Base-by-base conservation (phyloP, 1,140 invertebrate genomes). In the Habropoda laboriosa region DNA sequence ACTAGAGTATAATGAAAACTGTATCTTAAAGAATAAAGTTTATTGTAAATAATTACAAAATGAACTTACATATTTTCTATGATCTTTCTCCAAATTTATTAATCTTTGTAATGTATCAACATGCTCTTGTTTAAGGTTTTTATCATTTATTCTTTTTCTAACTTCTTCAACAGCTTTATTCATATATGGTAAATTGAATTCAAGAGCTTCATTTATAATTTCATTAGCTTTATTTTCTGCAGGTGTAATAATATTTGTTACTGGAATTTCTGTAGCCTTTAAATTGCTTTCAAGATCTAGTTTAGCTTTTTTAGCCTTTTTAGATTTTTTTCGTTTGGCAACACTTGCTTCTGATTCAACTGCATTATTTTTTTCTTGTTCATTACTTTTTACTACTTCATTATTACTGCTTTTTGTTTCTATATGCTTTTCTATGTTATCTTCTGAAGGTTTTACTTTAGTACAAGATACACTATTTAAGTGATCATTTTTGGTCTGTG, bases 111-210 rank as follows among this genome's bases (percentile, higher is more conserved):
- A 58, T 0, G 24, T 24, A 21, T 45, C 2, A 32, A 88, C 38
- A n/a, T 86, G 55, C 12, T 75, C 64, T 0, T 51, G 18, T 45
- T 27, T 67, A 71, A 85, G 21, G 13, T 3, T 78, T 0, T 32
- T 40, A 10, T 79, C 63, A 27, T n/a, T 72, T 57, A 85, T 51
- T n/a, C 16, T 63, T 55, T 24, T 85, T 16, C 42, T 30, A 10
- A 82, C n/a, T 55, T 82, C 64, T 4, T 75, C 38, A 6, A 68
- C 74, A 38, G 74, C 84, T 7, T 85, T 60, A 21, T 64, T 78
- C 63, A 85, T 73, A 35, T 81, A 47, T 8, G 71, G 61, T 51
- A 51, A 0, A 24, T 80, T 60, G 53, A 80, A 76, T 21, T 16
- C 4, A 21, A 47, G 30, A 40, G 82, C 82, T 10, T 63, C 27